A percentile compares a stretch with the other conserved stretches of the same genome.
Conservation (phyloP, 2,888 invertebrate genomes). For the Coleophora flavipennella region DNA sequence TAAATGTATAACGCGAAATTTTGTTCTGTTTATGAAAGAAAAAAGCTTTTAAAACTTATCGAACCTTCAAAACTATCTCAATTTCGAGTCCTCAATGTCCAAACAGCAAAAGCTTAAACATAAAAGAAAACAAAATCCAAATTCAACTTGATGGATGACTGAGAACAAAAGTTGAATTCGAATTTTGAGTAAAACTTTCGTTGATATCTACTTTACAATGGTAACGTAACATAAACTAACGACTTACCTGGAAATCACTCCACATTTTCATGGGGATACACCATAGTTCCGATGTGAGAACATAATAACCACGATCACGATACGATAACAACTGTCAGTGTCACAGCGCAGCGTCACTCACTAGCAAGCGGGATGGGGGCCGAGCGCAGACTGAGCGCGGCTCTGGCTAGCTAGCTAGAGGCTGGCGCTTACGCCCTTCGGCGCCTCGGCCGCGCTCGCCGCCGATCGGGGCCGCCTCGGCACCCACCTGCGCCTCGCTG, state of each 20-base stretch:
- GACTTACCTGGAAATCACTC: conserved; percentile 70
- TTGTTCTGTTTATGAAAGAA: too few species aligned
- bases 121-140: conserved; percentile 12
- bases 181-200: conserved; percentile 8
- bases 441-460: conserved; percentile 20
- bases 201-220: conserved; percentile 4
- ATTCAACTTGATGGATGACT: conserved; percentile 14
- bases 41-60: too few species aligned
- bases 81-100: conserved; percentile 19
- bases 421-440: conserved; percentile 11
- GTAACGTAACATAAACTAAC: conserved; percentile 7
- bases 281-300: conserved; percentile 71
- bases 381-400: conserved; percentile 57
- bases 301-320: conserved; percentile 65
- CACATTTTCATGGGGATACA: conserved; percentile 72
- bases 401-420: conserved; percentile 12
- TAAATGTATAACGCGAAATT: too few species aligned
- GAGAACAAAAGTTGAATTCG: background rate
- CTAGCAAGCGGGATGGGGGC: conserved; percentile 49
- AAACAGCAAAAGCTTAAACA: conserved; percentile 12
- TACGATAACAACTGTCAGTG: conserved; percentile 65
- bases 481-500: conserved; percentile 66
- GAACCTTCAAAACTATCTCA: conserved; percentile 11
- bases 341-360: conserved; percentile 59
- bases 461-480: conserved; percentile 23